Evolutionary conservation across 2,113 vertebrate species (phyloP), one percentile per base, ranked within the genome.

Genomic region (Crocuta crocuta): DNA sequence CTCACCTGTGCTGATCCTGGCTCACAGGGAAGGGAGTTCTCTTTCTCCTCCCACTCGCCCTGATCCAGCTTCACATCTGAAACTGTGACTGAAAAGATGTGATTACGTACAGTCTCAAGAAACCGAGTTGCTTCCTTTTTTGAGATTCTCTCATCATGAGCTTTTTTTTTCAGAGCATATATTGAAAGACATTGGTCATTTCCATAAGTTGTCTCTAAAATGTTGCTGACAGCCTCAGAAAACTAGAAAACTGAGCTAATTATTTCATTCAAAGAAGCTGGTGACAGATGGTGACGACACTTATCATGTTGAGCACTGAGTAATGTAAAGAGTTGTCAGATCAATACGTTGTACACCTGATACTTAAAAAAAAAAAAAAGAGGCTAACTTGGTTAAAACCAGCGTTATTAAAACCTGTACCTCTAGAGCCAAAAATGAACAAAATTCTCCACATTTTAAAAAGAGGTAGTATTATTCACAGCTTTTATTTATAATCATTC

Each of bases 391-490:
- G 39, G 17, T 33, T 63, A 81, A 91, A 90, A 19, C 33, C 12
- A 80, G 6, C 17, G 19, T 63, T 15, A 33, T 83, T 76, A 70
- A 76, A 95, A 78, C 23, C 16, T 79, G 10, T 19, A 92, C 17
- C 2, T 82, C 53, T 88, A 6, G 31, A 11, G 31, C 43, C 68
- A 73, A 89, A 95, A 85, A n/a, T 45, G 15, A 81, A 80, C 23
- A 83, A 74, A 90, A 93, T n/a, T 87, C 81, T 97, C 87, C 73
- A 97, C 15, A 71, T 96, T 97, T 93, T 48, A 94, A 97, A 43
- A 39, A 24, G 8, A 53, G 31, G 13, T 88, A 80, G 19, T 48
- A 48, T 97, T 85, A 55, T 68, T 23, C 13, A 80, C 7, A 89
- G 24, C 7, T 82, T 90, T 86, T 53, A 68, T 63, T 88, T 68